Evolutionary conservation across 1,140 invertebrate genomes (phyloP).

Genomic region (Cherax destructor): DNA sequence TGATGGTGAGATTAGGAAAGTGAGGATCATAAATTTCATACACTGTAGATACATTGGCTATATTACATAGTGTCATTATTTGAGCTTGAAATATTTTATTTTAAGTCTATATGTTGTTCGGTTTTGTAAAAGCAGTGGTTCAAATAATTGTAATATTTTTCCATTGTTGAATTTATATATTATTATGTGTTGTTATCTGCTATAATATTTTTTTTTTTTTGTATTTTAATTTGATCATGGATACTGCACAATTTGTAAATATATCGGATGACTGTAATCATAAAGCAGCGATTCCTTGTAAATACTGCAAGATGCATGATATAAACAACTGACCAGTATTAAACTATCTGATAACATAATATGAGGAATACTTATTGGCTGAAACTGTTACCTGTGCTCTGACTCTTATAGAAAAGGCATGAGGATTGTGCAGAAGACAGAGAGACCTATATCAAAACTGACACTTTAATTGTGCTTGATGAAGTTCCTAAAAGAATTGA

Average conservation of each 20-base stretch:
- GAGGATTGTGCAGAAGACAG: slow-evolving; percentile 22
- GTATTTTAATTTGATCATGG: slow-evolving; percentile 14
- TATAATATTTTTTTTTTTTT: background rate
- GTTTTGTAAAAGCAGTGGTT: background rate
- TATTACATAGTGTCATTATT: background rate
- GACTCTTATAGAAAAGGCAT: slow-evolving; percentile 10
- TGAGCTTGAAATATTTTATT: background rate
- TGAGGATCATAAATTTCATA: background rate
- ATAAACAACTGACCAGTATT: slow-evolving; percentile 17
- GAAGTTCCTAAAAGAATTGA: background rate
- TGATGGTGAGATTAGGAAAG: too few relatives aligned
- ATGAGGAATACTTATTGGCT: slow-evolving; percentile 20
- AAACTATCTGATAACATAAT: slow-evolving; percentile 11
- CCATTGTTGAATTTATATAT: background rate
- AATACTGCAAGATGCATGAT: slow-evolving; percentile 59
- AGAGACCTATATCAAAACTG: slow-evolving; percentile 22
- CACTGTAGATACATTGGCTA: background rate
- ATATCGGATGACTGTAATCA: background rate
- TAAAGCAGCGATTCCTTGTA: slow-evolving; percentile 1
- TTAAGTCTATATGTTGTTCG: background rate
- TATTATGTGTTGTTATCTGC: background rate
- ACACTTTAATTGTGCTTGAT: slow-evolving; percentile 31
- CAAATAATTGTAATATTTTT: background rate
- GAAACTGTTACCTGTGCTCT: slow-evolving; percentile 20
- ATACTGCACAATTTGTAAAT: slow-evolving; percentile 11